Base-by-base conservation (phyloP, 2,113 vertebrate genomes). In the Vanacampus margaritifer region DNA sequence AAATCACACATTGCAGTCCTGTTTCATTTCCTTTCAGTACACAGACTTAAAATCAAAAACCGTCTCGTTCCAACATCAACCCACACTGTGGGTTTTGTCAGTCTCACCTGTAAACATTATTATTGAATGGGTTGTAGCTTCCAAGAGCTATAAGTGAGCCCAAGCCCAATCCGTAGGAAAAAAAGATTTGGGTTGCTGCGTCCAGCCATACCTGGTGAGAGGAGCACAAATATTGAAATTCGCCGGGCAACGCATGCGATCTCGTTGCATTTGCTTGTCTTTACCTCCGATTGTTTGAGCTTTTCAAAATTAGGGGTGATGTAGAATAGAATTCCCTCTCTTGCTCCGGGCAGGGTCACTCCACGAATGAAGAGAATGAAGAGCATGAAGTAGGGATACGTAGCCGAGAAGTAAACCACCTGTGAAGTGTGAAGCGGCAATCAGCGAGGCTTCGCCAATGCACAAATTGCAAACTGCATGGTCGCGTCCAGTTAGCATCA, bases 331-430 rank as follows among this genome's bases (percentile, higher is more conserved):
- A 98, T 98, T 83, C 97, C 97, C 3, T 98, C 96, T 67, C 43
- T 89, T 67, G 97, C 97, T 76, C 97, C 97, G 1, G 97, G 97
- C 74, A 99, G 92, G 12, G 96, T 98, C 74, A 99, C 95, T 68
- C 97, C 97, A 35, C 97, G 96, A 89, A 95, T 94, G 91, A 99
- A 99, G 83, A 99, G 92, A 82, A 98, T 98, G 72, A 98, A 91
- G 79, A 99, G 89, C 97, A 99, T 98, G 88, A 99, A 85, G 82
- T 99, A 99, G 28, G 97, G 97, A 37, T 98, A 99, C 0, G 96
- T 99, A 72, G 97, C 96, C 0, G 97, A 98, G 93, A 99, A 99
- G 90, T 99, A 99, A 58, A 99, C 97, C 26, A 99, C 97, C 97
- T 99, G 83, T 17, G 73, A 84, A 80, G 75, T 79, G 72, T 14